These are phyloP conservation scores for Antechinus flavipes DNA, from an alignment of 2,113 vertebrate species.

Conservation along the genomic window DNA sequence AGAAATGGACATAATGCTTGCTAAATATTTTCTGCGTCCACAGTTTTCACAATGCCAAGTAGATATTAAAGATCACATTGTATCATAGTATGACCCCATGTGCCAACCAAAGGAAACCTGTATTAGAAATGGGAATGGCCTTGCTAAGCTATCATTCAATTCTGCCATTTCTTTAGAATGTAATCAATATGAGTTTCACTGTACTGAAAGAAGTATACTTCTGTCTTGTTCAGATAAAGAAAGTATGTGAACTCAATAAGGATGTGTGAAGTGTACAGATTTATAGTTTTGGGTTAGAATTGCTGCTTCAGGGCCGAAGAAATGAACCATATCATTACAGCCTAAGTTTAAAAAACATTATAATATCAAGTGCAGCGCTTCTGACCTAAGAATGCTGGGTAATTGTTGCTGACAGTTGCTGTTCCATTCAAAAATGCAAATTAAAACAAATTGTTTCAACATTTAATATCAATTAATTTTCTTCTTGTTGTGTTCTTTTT, in stretches of 20 bases:
- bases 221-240: slow-evolving; percentile 22
- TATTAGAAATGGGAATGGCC: slow-evolving; percentile 5
- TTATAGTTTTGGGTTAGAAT: slow-evolving; percentile 20
- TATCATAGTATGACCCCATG: slow-evolving; percentile 39
- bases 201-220: slow-evolving; percentile 52
- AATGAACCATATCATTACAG: slow-evolving; percentile 5
- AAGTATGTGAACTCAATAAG: neutral
- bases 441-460: neutral
- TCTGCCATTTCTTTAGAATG: slow-evolving; percentile 24
- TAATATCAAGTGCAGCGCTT: neutral
- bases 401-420: slow-evolving; percentile 6
- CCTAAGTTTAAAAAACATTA: neutral
- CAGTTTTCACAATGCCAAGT: slow-evolving; percentile 16
- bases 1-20: neutral
- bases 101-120: slow-evolving; percentile 9
- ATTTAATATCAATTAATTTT: neutral
- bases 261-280: slow-evolving; percentile 1
- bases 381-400: neutral
- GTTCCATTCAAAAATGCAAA: slow-evolving; percentile 6
- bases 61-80: slow-evolving; percentile 43
- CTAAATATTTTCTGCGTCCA: slow-evolving; percentile 37
- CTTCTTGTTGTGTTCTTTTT: neutral
- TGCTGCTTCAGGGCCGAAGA: slow-evolving; percentile 8
- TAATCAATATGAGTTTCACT: slow-evolving; percentile 44
- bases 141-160: slow-evolving; percentile 19